Evolutionary conservation across 2,888 invertebrate species (phyloP), one percentile per base, ranked within the genome.

Genomic region (Eumerus sabulonum): DNA sequence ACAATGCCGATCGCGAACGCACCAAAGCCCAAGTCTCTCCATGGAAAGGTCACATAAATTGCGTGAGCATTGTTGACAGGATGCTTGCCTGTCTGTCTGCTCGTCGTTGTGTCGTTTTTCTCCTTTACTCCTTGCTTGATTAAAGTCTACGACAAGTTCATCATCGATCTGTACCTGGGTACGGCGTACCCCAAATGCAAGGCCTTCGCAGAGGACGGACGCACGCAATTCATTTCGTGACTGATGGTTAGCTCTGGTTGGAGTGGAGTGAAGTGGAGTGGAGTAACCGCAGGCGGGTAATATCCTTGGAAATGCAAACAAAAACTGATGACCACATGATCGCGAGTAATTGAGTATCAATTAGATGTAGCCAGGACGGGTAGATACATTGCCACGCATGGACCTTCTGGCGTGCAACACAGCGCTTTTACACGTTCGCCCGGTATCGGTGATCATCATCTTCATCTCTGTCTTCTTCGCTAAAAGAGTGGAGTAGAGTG

Each of bases 291-390:
- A 73, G 77, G 77, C 77, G 73, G 35, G 63, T 59, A 77, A 77
- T 77, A 72, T 77, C 67, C 51, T 57, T 48, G 38, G 53, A 63
- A 68, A 73, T 48, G 47, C 77, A 73, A 77, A 77, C 73, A 77
- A 68, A 76, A 62, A 63, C 42, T 53, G 51, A 42, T 62, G 51
- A 62, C 47, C 76, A 72, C 60, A 76, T 72, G 73, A 77, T 63
- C 67, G 67, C 72, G 72, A 62, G 73, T 77, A 77, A 77, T 72
- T 72, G 77, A 73, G 77, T 77, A 77, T 73, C 77, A 77, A 77
- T 77, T 73, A 77, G 77, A 77, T 73, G 57, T 62, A 73, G 66
- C 62, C 77, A 57, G 62, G 73, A 73, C 53, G 62, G 73, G 67
- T 73, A 57, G 19, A 13, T 27, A 7, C 7, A 27, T 27, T 4